Percentiles rank a stretch among this genome's conserved stretches.
Evolutionary conservation across 1,140 invertebrate genomes (phyloP).

Genomic region (Orchestia grillus): DNA sequence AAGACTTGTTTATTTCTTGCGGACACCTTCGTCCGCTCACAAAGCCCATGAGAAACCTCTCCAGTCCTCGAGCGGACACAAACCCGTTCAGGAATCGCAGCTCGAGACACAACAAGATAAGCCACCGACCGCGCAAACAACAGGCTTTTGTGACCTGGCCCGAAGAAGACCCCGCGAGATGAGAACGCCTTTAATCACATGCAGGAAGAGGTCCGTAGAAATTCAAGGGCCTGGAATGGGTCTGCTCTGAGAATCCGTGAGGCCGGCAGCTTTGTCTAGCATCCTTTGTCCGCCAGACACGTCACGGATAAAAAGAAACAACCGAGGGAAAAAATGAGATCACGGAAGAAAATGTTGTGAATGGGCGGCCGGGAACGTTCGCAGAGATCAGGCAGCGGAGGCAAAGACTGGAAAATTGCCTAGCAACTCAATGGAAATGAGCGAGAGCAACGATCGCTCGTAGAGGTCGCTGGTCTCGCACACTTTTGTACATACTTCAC

Average conservation of each 20-base stretch:
- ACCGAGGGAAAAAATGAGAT: conserved; percentile 1
- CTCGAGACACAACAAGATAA: background rate
- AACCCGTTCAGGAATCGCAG: background rate
- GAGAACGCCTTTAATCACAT: conserved; percentile 5
- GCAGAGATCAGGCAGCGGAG: conserved; percentile 14
- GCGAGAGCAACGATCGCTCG: conserved; percentile 21
- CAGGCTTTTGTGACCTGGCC: background rate
- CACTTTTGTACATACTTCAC: background rate
- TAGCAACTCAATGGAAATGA: conserved; percentile 22
- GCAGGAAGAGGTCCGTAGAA: conserved; percentile 22
- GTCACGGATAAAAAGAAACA: conserved; percentile 24
- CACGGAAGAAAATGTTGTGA: conserved; percentile 36
- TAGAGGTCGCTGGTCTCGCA: background rate
- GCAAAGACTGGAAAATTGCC: conserved; percentile 50
- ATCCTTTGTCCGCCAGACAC: conserved; percentile 42
- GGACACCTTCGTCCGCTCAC: background rate
- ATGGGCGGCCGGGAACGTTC: conserved; percentile 33
- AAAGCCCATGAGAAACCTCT: background rate
- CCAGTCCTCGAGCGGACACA: background rate
- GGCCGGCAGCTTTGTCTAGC: conserved; percentile 38
- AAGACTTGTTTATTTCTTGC: background rate
- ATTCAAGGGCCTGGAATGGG: conserved; percentile 32
- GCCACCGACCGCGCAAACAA: conserved; percentile 32
- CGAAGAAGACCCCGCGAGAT: background rate
- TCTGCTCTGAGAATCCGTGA: conserved; percentile 12